Evolutionary conservation across 1,140 invertebrate species (phyloP), one percentile per base, ranked within the genome.

Genomic region (Nasonia longicornis): DNA sequence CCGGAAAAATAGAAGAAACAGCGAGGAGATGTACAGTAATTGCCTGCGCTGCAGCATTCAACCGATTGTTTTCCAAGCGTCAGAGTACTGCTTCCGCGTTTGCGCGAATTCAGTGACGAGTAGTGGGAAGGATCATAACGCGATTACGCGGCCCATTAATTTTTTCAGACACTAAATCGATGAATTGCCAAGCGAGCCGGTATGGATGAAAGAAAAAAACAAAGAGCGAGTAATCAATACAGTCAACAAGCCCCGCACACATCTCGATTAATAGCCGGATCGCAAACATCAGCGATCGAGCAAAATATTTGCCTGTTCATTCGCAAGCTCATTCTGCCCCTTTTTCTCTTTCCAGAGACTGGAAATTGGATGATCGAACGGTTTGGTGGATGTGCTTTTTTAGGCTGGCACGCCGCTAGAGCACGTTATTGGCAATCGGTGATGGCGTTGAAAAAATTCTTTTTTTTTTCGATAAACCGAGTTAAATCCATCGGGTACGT

Each of bases 71-170:
- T 71, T 71, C n/a, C 14, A 3, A 38, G 4, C 16, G 4, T 22
- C 14, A 0, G 58, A 22, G 14, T 63, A 20, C n/a, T 67, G n/a
- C 0, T 31, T 7, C 31, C 35, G 69, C 20, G 69, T 71, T 42
- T 20, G 67, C 20, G 22, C 12, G 20, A 45, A 22, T 45, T 11
- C 3, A 71, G 14, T 20, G 31, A 16, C 8, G 12, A 71, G n/a
- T 16, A 71, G 69, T 14, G 35, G 71, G 11, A n/a, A 11, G 38
- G 48, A 52, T 74, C 72, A 58, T 35, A 74, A 74, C 48, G 72
- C 20, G 12, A 74, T 74, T 74, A 74, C 48, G 22, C 8, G 22
- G 29, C 10, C 20, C 72, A 74, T 74, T 74, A 31, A 74, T 31
- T 58, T 73, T 74, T 42, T n/a, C 6, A 48, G 26, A 29, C n/a